phyloP scores from a whole-genome alignment of 2,888 invertebrate species.

The Lasius fuliginosus region DNA sequence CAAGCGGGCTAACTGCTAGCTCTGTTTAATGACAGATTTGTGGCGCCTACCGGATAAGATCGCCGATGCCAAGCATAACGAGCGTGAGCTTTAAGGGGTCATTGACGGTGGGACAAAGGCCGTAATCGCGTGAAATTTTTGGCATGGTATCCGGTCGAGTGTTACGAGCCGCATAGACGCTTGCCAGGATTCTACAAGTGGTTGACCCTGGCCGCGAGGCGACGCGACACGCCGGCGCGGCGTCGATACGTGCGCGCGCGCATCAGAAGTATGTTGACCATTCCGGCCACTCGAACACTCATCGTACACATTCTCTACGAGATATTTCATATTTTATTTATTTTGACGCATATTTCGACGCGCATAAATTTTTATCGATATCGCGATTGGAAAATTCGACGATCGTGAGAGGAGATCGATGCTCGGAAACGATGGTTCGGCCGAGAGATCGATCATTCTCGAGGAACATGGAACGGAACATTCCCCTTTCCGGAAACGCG shows the following conservation, averaged over 20 bases:
- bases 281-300: not conserved
- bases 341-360: not conserved
- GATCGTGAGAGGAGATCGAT: not conserved
- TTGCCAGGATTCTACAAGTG: slow-evolving; percentile 82
- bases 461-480: slow-evolving; percentile 35
- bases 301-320: not conserved
- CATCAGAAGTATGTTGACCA: slow-evolving; percentile 44
- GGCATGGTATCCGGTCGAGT: slow-evolving; percentile 56
- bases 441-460: not conserved
- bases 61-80: not conserved
- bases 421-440: not conserved
- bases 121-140: slow-evolving; percentile 57
- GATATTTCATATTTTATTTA: not conserved
- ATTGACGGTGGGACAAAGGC: slow-evolving; percentile 55
- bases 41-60: slow-evolving; percentile 12
- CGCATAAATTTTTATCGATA: not conserved
- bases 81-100: slow-evolving; percentile 35
- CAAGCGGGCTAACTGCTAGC: not conserved
- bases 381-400: not conserved
- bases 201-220: slow-evolving; percentile 81
- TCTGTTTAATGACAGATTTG: slow-evolving; percentile 26
- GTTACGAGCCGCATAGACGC: slow-evolving; percentile 50
- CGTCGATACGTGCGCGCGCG: slow-evolving; percentile 60
- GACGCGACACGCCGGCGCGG: slow-evolving; percentile 69
- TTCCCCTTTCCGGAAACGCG: slow-evolving; percentile 50